Conservation (phyloP, 2,113 vertebrate genomes). For the Amphiprion ocellaris region DNA sequence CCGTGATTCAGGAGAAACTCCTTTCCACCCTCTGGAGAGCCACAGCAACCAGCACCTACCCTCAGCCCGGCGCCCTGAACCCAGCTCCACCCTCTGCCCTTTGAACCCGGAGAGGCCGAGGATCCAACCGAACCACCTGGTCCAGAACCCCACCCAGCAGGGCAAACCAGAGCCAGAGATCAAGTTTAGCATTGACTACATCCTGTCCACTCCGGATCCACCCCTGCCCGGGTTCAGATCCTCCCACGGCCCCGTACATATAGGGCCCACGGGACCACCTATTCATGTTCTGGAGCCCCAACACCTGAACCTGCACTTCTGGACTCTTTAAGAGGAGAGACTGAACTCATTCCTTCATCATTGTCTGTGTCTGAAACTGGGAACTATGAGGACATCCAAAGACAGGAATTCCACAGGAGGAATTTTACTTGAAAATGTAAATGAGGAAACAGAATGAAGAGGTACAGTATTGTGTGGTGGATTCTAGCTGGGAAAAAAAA, state of each 20-base stretch:
- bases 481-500: constrained; percentile 7
- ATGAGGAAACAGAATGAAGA: constrained; percentile 30
- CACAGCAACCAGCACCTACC: constrained; percentile 52
- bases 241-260: constrained; percentile 64
- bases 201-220: constrained; percentile 93
- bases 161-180: constrained; percentile 91
- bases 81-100: constrained; percentile 82
- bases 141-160: constrained; percentile 61
- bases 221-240: constrained; percentile 85
- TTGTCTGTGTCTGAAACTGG: constrained; percentile 22
- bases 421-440: constrained; percentile 41
- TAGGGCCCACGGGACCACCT: constrained; percentile 76
- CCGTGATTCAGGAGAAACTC: constrained; percentile 77
- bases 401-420: constrained; percentile 22
- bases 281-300: constrained; percentile 85
- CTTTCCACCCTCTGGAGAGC: constrained; percentile 74
- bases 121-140: constrained; percentile 67
- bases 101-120: constrained; percentile 71
- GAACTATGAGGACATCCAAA: constrained; percentile 35
- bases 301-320: constrained; percentile 88
- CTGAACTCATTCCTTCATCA: background rate
- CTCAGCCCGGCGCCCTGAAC: constrained; percentile 60
- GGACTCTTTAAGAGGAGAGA: constrained; percentile 86
- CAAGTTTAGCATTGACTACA: constrained; percentile 99
- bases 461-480: constrained; percentile 47